Evolutionary conservation across 37 sponge, comb jelly and placozoan species (phyloP).

Genomic region (Sycon ciliatum): DNA sequence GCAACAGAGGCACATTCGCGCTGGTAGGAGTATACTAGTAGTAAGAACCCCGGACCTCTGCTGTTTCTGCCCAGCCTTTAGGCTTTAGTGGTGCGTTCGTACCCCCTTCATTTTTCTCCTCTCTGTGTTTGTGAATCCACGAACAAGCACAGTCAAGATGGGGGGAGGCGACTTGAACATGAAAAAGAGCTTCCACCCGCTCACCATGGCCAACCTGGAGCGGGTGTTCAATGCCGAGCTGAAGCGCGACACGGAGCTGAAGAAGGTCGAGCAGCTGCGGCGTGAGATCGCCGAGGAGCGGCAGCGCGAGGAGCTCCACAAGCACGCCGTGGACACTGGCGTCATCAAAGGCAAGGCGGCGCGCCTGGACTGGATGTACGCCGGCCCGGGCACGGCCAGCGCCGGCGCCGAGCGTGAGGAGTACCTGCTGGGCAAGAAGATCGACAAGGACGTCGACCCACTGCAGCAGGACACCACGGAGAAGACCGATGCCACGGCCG

Average conservation of each 20-base stretch:
- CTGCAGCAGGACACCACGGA: constrained; percentile 46
- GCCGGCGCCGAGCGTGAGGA: constrained; percentile 53
- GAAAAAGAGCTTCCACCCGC: constrained; percentile 86
- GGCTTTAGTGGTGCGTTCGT: no score
- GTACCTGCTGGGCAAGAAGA: constrained; percentile 71
- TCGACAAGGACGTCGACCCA: constrained; percentile 61
- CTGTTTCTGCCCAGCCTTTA: no score
- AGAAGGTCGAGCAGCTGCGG: constrained; percentile 64
- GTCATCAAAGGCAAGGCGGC: constrained; percentile 33
- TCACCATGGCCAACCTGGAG: constrained; percentile 66
- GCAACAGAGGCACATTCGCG: no score
- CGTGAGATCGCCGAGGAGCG: constrained; percentile 60
- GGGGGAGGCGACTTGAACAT: constrained; percentile 77
- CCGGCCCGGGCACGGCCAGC: constrained; percentile 20
- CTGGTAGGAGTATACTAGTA: no score
- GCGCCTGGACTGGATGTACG: constrained; percentile 70
- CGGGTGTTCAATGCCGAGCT: constrained; percentile 76
- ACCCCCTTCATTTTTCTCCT: no score
- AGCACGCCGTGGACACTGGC: constrained; percentile 51
- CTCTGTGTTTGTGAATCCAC: no score
- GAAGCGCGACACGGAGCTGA: constrained; percentile 59
- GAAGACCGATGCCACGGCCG: constrained; percentile 20
- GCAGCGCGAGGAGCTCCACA: constrained; percentile 57
- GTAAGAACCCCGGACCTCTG: no score
- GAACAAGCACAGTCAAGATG: constrained; percentile 33